Conservation (phyloP, 1,140 invertebrate species). For the Coelopa frigida region DNA sequence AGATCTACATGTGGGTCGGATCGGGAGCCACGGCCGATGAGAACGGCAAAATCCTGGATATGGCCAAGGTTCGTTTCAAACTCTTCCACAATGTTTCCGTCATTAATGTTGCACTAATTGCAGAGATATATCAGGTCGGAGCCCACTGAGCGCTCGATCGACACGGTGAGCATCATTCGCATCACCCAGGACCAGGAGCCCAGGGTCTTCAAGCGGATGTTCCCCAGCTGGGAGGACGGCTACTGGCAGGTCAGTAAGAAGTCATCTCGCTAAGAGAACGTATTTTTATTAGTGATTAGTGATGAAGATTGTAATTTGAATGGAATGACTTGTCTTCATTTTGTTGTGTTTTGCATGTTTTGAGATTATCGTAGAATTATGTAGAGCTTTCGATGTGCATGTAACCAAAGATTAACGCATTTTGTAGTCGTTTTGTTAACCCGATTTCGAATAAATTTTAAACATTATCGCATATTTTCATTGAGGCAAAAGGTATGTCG, state of each 20-base stretch:
- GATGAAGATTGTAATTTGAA: not conserved
- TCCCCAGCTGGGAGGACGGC: slow-evolving; percentile 59
- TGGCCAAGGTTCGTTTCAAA: slow-evolving; percentile 25
- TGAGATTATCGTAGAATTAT: too few relatives aligned
- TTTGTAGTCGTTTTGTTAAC: too few relatives aligned
- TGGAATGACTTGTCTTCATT: not conserved
- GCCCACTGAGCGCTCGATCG: slow-evolving; percentile 50
- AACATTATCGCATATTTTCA: too few relatives aligned
- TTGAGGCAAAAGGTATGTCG: too few relatives aligned
- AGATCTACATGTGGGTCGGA: slow-evolving; percentile 71
- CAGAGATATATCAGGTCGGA: slow-evolving; percentile 58
- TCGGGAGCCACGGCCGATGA: slow-evolving; percentile 61
- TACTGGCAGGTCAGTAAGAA: slow-evolving; percentile 52
- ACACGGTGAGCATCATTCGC: slow-evolving; percentile 53
- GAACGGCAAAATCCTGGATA: slow-evolving; percentile 46
- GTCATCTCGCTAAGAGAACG: not conserved
- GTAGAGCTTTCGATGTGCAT: too few relatives aligned
- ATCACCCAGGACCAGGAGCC: slow-evolving; percentile 64
- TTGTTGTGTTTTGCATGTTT: not conserved
- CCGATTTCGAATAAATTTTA: too few relatives aligned
- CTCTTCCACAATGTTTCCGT: not conserved
- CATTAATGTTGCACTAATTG: slow-evolving; percentile 14
- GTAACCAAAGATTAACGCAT: too few relatives aligned
- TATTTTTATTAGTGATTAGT: too few relatives aligned
- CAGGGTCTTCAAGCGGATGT: slow-evolving; percentile 58